Evolutionary conservation across 2,888 invertebrate genomes (phyloP), one percentile per base, ranked within the genome.

Genomic region (Stenichneumon culpator): DNA sequence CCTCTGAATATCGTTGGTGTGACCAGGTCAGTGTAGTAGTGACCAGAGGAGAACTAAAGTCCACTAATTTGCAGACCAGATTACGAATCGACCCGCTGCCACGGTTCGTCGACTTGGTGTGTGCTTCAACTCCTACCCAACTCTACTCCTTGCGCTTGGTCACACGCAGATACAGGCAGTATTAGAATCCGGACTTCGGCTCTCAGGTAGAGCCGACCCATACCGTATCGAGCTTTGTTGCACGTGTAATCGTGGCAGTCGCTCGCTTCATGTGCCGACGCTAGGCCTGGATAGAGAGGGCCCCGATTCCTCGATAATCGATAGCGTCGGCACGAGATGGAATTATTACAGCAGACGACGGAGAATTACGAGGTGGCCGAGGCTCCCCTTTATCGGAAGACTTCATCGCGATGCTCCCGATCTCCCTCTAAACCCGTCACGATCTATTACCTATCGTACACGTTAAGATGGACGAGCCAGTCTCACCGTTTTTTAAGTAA

Each of bases 21-120:
- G 19, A 63, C 47, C 22, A 47, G 28, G 2, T 67, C 72, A 19
- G 2, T 57, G 74, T 63, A 39, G 57, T 68, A 22, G 70, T 74
- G 36, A 44, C 67, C 73, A 77, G 57, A 67, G 57, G 67, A 67
- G 72, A 77, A 84, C 28, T 67, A 80, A 80, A 80, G 83, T 80
- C 83, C 80, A 80, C 80, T 77, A 80, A 80, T 80, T 84, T 73
- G 67, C 77, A 28, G 72, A 68, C 65, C 57, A 77, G 72, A 84
- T 84, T 77, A 77, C 83, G 75, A 75, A 83, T 83, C 79, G 84
- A 80, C 52, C 72, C 47, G 50, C 39, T 72, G 57, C 69, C 57
- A 57, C 44, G 39, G 68, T 79, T 69, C 69, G 57, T 32, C 44
- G 67, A 67, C 74, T 79, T 32, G 50, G 3, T 47, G 16, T 47